These are phyloP conservation scores for Pseudeuparius sepicola DNA, from an alignment of 2,888 invertebrate species.

Conservation along the genomic window DNA sequence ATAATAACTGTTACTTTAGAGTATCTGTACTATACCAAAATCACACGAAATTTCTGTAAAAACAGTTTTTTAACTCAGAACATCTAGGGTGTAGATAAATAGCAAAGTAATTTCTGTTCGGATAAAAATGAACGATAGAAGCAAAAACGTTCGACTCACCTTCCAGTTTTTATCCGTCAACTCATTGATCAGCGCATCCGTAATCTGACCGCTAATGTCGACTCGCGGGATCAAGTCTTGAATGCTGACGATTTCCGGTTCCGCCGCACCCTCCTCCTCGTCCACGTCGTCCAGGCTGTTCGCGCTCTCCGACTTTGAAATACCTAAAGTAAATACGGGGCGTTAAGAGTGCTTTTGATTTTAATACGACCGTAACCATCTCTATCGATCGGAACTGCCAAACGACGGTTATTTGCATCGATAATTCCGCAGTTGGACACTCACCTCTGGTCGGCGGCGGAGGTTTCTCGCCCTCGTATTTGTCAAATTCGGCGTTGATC, in stretches of 20 bases:
- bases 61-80: no score
- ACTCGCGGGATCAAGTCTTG: constrained; percentile 67
- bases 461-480: constrained; percentile 63
- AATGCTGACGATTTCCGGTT: constrained; percentile 42
- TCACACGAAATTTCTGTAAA: no score
- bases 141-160: no score
- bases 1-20: no score
- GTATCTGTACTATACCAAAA: no score
- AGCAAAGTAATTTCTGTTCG: no score
- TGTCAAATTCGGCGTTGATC: constrained; percentile 79
- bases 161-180: constrained; percentile 91
- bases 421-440: neutral
- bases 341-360: constrained; percentile 11
- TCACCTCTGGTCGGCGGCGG: constrained; percentile 62
- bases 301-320: constrained; percentile 44
- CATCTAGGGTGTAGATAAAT: no score
- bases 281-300: constrained; percentile 42
- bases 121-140: no score
- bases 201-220: constrained; percentile 76
- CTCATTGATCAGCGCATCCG: constrained; percentile 68
- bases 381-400: no score
- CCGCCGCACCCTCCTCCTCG: constrained; percentile 34
- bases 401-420: no score
- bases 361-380: constrained; percentile 4
- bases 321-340: constrained; percentile 17